Percentiles rank a stretch among this genome's conserved stretches.
These are phyloP conservation scores for Tachystola acroxantha DNA, from an alignment of 2,888 invertebrate genomes.

Conservation along the genomic window DNA sequence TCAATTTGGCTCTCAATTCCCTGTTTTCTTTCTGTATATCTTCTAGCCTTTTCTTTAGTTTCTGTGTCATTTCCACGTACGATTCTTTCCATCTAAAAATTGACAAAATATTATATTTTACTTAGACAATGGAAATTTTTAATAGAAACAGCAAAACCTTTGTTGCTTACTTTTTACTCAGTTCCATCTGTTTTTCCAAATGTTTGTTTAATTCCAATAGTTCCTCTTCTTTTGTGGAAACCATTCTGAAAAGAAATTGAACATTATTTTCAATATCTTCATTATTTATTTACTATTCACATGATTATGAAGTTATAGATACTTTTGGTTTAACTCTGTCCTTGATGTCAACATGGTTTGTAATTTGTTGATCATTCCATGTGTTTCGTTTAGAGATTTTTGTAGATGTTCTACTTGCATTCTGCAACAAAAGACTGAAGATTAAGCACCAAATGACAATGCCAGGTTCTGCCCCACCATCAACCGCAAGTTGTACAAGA, in stretches of 20 bases:
- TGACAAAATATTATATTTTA: background rate
- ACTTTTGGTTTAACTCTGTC: slow-evolving; percentile 58
- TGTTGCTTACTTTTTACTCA: slow-evolving; percentile 72
- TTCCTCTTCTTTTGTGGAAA: slow-evolving; percentile 72
- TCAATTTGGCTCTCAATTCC: slow-evolving; percentile 55
- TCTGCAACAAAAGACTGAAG: slow-evolving; percentile 39
- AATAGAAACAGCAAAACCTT: background rate
- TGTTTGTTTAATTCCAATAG: slow-evolving; percentile 72
- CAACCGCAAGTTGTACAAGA: no score
- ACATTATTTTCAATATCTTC: no score
- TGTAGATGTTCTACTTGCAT: slow-evolving; percentile 65
- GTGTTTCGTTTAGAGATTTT: slow-evolving; percentile 66
- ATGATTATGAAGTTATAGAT: no score
- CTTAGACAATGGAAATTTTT: background rate
- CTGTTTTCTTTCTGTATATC: slow-evolving; percentile 76
- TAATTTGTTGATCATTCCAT: slow-evolving; percentile 60
- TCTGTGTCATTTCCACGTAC: slow-evolving; percentile 79
- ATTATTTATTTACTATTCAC: background rate
- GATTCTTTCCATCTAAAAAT: slow-evolving; percentile 81
- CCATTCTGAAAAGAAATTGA: slow-evolving; percentile 55
- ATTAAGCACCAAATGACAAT: no score
- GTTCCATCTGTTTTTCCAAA: slow-evolving; percentile 77
- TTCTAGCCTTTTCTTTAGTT: slow-evolving; percentile 78
- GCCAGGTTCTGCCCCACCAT: no score
- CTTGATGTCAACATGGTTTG: slow-evolving; percentile 55